Evolutionary conservation across 2,888 invertebrate genomes (phyloP), one percentile per base, ranked within the genome.

Genomic region (Drosophila koepferae): DNA sequence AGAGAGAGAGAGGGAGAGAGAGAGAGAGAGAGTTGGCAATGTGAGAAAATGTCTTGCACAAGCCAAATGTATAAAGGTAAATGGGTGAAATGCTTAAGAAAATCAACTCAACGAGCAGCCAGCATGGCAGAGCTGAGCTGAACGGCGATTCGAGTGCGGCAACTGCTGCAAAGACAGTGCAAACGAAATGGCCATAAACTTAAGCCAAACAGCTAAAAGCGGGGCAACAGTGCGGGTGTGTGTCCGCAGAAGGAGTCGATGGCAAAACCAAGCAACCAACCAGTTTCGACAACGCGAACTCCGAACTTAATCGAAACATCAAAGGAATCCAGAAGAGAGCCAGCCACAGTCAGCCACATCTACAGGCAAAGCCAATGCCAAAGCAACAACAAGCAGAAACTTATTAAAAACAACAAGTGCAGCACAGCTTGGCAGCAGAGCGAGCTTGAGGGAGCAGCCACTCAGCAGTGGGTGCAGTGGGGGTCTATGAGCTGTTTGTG

Each of bases 351-450:
- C 63, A 16, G 2, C 28, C 28, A 28, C 28, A 28, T 28, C 28
- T 6, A 28, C 28, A 28, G 28, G 3, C 23, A 23, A 3, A 28
- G 28, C 28, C 23, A 23, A 3, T 3, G 23, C 23, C 53, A 66
- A 63, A 12, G 14, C 46, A 28, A 28, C 70, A 76, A 51, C 71
- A 79, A 73, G 75, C 81, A 78, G 80, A 86, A 91, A 89, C 91
- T 90, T 90, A 91, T 91, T 91, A 91, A 85, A 85, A 90, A 85
- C 85, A 85, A 91, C 91, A 91, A 90, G 91, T 91, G 90, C 90
- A 89, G 72, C 76, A 59, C 74, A 72, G 65, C 69, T 81, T 62
- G 59, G 60, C 53, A 53, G 66, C 62, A 65, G 36, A 65, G 40
- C 58, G 28, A 68, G 63, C 56, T 80, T 49, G 46, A 36, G 54